A percentile compares a stretch with the other conserved stretches of the same genome.
phyloP scores from a whole-genome alignment of 2,888 invertebrate species.

The Xanthostigma xanthostigma region DNA sequence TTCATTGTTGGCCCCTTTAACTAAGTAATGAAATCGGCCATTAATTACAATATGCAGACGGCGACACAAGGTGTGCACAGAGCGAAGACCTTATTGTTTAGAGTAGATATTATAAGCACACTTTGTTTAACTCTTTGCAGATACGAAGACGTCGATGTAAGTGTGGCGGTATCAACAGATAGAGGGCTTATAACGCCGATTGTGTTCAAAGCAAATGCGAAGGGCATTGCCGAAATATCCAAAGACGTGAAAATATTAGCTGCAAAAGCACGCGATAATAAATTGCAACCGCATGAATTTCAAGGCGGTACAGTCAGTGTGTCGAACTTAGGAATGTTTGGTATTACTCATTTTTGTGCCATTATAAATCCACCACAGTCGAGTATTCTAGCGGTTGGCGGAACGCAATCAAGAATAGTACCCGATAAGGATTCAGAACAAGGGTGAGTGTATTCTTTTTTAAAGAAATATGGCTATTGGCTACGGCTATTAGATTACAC shows the following conservation, averaged over 20 bases:
- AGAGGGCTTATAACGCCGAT: constrained; percentile 94
- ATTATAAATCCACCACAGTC: constrained; percentile 95
- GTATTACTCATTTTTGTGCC: constrained; percentile 75
- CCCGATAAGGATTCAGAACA: constrained; percentile 37
- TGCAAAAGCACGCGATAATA: constrained; percentile 73
- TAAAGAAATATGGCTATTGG: not conserved
- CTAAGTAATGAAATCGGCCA: too few species aligned
- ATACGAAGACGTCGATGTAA: constrained; percentile 83
- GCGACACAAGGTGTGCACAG: too few species aligned
- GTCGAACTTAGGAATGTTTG: constrained; percentile 92
- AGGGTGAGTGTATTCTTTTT: not conserved
- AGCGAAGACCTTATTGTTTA: too few species aligned
- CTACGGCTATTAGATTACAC: not conserved
- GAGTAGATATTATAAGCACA: too few species aligned
- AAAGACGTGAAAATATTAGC: constrained; percentile 66
- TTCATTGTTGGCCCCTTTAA: too few species aligned
- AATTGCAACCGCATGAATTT: constrained; percentile 85
- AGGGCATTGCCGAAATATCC: constrained; percentile 76
- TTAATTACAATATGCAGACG: too few species aligned
- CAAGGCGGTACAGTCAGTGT: constrained; percentile 93
- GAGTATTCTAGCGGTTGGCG: constrained; percentile 83
- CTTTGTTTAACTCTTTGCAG: constrained; percentile 29
- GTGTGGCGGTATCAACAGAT: constrained; percentile 92
- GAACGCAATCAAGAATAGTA: constrained; percentile 58
- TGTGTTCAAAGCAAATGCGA: constrained; percentile 77